Conservation (phyloP, 2,113 vertebrate genomes). For the Todiramphus chloris region DNA sequence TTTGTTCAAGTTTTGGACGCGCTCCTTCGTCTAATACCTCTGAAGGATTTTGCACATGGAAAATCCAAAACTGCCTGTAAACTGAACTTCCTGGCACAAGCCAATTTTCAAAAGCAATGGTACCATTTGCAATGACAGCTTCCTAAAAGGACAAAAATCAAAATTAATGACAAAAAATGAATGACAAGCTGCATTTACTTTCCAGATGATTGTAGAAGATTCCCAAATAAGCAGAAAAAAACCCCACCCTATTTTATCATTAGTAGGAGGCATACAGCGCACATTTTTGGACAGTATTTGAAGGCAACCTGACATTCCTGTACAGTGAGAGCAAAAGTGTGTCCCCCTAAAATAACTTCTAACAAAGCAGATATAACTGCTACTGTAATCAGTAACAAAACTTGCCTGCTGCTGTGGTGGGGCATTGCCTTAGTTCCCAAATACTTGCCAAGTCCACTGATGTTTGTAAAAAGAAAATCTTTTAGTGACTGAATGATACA, state of each 20-base stretch:
- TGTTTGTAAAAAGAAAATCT: background rate
- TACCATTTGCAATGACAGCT: conserved; percentile 85
- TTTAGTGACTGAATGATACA: background rate
- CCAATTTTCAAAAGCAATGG: conserved; percentile 88
- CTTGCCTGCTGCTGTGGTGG: background rate
- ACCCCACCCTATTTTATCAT: background rate
- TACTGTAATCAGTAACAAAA: background rate
- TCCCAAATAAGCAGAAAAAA: background rate
- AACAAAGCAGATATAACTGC: background rate
- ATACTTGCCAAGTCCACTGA: background rate
- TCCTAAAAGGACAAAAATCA: conserved; percentile 75
- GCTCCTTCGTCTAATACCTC: conserved; percentile 72
- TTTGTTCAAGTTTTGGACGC: conserved; percentile 79
- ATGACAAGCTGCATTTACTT: background rate
- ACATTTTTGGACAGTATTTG: background rate
- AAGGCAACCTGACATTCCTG: background rate
- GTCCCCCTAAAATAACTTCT: background rate
- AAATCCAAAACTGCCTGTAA: conserved; percentile 94
- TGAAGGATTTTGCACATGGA: conserved; percentile 83
- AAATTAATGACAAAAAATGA: background rate
- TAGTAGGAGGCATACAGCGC: background rate
- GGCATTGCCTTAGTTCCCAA: background rate
- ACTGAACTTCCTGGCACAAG: conserved; percentile 75
- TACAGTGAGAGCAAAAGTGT: background rate
- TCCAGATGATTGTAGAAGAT: background rate